phyloP scores from a whole-genome alignment of 2,113 vertebrate genomes.

The Myotis yumanensis region DNA sequence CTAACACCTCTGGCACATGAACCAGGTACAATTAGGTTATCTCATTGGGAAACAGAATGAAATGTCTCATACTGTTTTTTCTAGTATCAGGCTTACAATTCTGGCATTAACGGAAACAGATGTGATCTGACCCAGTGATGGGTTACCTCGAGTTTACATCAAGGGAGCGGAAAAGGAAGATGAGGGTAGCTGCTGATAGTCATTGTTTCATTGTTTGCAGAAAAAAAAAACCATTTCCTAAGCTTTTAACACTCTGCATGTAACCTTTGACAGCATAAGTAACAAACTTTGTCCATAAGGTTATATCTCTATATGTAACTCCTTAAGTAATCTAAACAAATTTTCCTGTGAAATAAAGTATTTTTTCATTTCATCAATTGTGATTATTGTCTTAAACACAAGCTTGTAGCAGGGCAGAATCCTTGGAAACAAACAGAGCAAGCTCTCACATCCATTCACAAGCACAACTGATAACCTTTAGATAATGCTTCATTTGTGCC shows the following conservation, averaged over 20 bases:
- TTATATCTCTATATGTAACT: neutral
- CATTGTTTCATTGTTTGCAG: conserved; percentile 62
- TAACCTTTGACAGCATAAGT: conserved; percentile 27
- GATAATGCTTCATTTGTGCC: neutral
- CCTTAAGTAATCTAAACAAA: conserved; percentile 42
- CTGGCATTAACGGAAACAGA: conserved; percentile 68
- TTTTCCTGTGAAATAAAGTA: conserved; percentile 27
- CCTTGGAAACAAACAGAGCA: neutral
- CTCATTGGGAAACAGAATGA: conserved; percentile 37
- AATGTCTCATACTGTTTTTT: conserved; percentile 13
- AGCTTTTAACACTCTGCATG: neutral
- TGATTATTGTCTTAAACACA: conserved; percentile 31
- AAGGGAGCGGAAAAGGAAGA: conserved; percentile 70
- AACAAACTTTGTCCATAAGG: neutral
- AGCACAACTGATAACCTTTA: neutral
- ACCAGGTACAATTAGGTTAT: neutral
- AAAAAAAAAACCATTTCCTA: conserved; percentile 29
- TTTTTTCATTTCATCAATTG: conserved; percentile 8
- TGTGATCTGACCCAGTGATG: conserved; percentile 65
- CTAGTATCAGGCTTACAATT: conserved; percentile 16
- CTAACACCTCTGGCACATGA: conserved; percentile 8
- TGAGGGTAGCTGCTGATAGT: conserved; percentile 34
- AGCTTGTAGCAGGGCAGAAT: neutral
- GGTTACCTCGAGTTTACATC: conserved; percentile 25
- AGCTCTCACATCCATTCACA: neutral